Base-by-base conservation (phyloP, 2,797 vertebrate genomes). In the Malacoctenus gilli region DNA sequence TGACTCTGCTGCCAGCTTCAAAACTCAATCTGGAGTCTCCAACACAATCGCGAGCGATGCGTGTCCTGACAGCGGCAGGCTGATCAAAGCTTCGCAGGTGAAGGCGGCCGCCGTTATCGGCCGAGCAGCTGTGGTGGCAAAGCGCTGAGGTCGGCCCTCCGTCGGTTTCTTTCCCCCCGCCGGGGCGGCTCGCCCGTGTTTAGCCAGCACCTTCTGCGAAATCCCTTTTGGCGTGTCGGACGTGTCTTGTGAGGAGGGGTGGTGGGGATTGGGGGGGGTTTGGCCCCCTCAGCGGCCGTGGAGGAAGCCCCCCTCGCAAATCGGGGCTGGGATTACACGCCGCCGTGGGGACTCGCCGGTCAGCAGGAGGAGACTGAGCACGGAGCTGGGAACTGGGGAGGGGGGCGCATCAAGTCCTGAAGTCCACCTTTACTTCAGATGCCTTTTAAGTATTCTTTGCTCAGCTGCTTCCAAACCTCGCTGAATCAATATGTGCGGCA, bases 1-100 rank as follows among this genome's bases (percentile, higher is more conserved):
- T 79, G 75, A 72, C 76, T 77, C 49, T 19, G 67, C 56, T 53
- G 52, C 49, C n/a, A 35, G 31, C 37, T 59, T 16, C 28, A 28
- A 42, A 74, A 59, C 62, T 67, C 54, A 41, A 63, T 87, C 68
- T 77, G 53, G 35, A 66, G 46, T 47, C 57, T 65, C n/a, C n/a
- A n/a, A 83, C 72, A 60, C 71, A 86, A 77, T 80, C 53, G 65
- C 52, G 21, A 42, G 47, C 22, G 46, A 34, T 53, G 30, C 23
- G 35, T 65, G 42, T 15, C 5, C 55, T 9, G n/a, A n/a, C n/a
- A n/a, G n/a, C n/a, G n/a, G n/a, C n/a, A n/a, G n/a, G n/a, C n/a
- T n/a, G 62, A 70, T 76, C 81, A 68, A 77, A 75, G 75, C 80
- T 64, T n/a, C n/a, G n/a, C 68, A 77, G 70, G 53, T 65, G 63